Evolutionary conservation across 2,888 invertebrate species (phyloP), one percentile per base, ranked within the genome.

Genomic region (Drosophila diplacantha): DNA sequence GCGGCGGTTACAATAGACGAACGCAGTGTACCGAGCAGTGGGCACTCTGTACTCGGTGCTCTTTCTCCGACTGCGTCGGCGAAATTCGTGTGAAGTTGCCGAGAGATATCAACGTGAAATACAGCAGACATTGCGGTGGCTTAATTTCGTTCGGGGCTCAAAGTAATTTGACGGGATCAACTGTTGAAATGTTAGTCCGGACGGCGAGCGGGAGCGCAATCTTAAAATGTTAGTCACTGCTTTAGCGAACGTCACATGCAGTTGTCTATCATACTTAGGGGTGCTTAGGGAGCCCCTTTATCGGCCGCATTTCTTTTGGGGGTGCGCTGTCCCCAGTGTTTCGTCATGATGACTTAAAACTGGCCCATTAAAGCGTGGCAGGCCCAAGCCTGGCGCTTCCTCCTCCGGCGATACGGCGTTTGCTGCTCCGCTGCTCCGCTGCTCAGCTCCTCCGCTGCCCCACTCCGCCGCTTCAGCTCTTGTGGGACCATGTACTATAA

Each of bases 321-420:
- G 53, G 55, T 52, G n/a, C 38, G 35, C 37, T 50, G 49, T 32
- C 49, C 43, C 31, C 49, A 14, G 18, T 31, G 29, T 66, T 64
- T 65, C 41, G 37, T 49, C 49, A 49, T 44, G 55, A 43, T 29
- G 41, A 43, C 56, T 32, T 37, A 7, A 41, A 71, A 60, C 59
- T 26, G 65, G 47, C 47, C 56, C 59, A 60, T 47, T 59, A 56
- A 51, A 73, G 67, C 57, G 51, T 43, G 26, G 53, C 54, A 37
- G 46, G 56, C 61, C 54, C 50, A 71, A 71, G 67, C 49, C 34
- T 46, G 58, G 38, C 59, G 59, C 68, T 58, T 67, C 67, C 60
- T 43, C 38, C 47, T 9, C 32, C 18, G n/a, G n/a, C n/a, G 44
- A 31, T 29, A 18, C 11, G 24, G 3, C 24, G 16, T 2, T 35